Percentiles rank a stretch among this genome's conserved stretches.
Conservation (phyloP, 2,113 vertebrate species). For the Leucopternis melanops region DNA sequence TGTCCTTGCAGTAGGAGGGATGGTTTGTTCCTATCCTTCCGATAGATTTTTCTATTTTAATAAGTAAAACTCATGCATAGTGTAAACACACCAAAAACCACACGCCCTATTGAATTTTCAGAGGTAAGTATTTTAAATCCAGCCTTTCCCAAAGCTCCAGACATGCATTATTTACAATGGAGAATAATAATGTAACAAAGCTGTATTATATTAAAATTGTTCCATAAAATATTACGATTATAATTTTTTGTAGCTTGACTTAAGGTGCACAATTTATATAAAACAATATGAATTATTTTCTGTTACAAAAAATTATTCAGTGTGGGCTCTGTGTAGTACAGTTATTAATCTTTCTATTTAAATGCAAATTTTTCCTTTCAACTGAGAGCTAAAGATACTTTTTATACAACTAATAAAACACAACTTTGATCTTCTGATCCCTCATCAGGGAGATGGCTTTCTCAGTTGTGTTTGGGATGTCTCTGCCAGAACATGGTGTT, state of each 20-base stretch:
- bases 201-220: conserved; percentile 53
- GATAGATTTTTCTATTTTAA: background rate
- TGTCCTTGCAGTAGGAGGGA: background rate
- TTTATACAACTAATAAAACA: conserved; percentile 70
- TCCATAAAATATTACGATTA: conserved; percentile 68
- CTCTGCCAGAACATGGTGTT: conserved; percentile 16
- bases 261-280: conserved; percentile 63
- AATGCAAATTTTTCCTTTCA: conserved; percentile 78
- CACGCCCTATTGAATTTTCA: background rate
- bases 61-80: background rate
- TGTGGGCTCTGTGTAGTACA: conserved; percentile 65
- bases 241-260: conserved; percentile 59
- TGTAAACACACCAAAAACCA: background rate
- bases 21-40: background rate
- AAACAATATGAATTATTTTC: conserved; percentile 72
- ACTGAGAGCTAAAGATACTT: conserved; percentile 65
- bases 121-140: conserved; percentile 35
- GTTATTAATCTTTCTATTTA: conserved; percentile 80
- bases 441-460: conserved; percentile 45
- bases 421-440: conserved; percentile 67
- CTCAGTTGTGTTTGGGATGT: conserved; percentile 26
- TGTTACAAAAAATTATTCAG: conserved; percentile 70
- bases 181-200: conserved; percentile 47
- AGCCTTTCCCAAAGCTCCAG: background rate
- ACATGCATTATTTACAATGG: conserved; percentile 42